Evolutionary conservation across 2,797 vertebrate species (phyloP).

Genomic region (Myotis pilosus): DNA sequence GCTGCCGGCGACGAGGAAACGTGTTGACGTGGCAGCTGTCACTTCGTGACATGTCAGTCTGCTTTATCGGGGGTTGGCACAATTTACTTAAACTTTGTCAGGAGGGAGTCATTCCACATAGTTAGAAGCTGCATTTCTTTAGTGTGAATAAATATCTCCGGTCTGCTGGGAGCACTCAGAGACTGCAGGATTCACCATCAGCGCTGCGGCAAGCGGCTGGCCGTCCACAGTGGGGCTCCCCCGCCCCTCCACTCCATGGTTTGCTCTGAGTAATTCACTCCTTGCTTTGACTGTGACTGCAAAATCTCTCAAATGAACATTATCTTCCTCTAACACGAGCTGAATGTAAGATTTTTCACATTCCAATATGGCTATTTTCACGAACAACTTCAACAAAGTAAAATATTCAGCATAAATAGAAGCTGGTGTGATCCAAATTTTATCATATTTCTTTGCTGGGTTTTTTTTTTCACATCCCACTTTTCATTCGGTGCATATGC

Average conservation of each 20-base stretch:
- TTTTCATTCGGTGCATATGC: constrained; percentile 62
- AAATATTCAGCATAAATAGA: constrained; percentile 81
- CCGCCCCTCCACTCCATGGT: constrained; percentile 60
- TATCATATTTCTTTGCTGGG: constrained; percentile 69
- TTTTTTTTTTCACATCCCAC: constrained; percentile 58
- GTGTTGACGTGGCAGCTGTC: not conserved
- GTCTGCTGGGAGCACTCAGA: not conserved
- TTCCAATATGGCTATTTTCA: constrained; percentile 81
- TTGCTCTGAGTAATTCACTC: constrained; percentile 54
- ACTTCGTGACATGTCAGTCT: constrained; percentile 18
- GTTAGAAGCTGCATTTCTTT: constrained; percentile 59
- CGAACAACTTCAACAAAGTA: constrained; percentile 80
- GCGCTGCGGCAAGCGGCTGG: constrained; percentile 54
- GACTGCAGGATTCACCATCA: not conserved
- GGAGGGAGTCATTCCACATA: constrained; percentile 22
- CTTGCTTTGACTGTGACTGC: constrained; percentile 70
- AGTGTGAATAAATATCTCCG: constrained; percentile 45
- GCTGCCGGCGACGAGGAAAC: not conserved
- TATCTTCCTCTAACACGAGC: constrained; percentile 76
- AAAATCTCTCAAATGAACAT: constrained; percentile 81
- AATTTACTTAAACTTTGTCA: constrained; percentile 62
- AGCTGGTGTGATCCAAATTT: constrained; percentile 78
- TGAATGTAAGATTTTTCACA: constrained; percentile 78
- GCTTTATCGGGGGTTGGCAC: constrained; percentile 19
- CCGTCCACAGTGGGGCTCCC: constrained; percentile 28